Evolutionary conservation across 2,888 invertebrate species (phyloP), one percentile per base, ranked within the genome.

Genomic region (Chorisops tibialis): DNA sequence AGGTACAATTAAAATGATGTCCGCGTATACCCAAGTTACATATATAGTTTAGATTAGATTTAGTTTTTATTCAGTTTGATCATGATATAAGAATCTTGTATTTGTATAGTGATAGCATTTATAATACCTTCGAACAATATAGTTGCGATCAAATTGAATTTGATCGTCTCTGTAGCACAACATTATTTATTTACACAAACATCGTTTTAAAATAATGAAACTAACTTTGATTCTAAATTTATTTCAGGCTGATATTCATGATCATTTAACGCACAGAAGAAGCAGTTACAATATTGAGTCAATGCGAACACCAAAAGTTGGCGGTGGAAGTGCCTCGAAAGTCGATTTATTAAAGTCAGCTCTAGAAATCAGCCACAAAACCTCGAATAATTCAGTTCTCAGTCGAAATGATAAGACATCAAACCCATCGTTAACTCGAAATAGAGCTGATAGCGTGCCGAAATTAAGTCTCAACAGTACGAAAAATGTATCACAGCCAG

Each of bases 291-390:
- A 79, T 65, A 78, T 79, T 37, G 79, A 79, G 64, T 77, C 74
- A 60, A 68, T 74, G 45, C 70, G 74, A 58, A 72, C 73, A 61
- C 73, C 77, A 16, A 68, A 68, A 61, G 72, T 70, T 63, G 70
- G 69, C 37, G 73, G 75, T 64, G 80, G 79, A 54, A 81, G 80
- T 68, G 79, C 81, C 39, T 79, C 79, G 30, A 79, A 79, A 72
- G 85, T 86, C 22, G 87, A 88, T 72, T 78, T 88, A 52, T 79
- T 88, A 4, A 84, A 86, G 65, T 88, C 88, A 16, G 84, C 88
- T 0, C 74, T 87, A 39, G 89, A 89, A 76, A 85, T 87, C 68
- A 85, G 83, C 72, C 82, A 85, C 71, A 79, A 78, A 71, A 72
- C 74, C 66, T 78, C 78, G 64, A 77, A 82, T 79, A 63, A 82